Evolutionary conservation across 1,140 invertebrate species (phyloP), one percentile per base, ranked within the genome.

Genomic region (Pantala flavescens): DNA sequence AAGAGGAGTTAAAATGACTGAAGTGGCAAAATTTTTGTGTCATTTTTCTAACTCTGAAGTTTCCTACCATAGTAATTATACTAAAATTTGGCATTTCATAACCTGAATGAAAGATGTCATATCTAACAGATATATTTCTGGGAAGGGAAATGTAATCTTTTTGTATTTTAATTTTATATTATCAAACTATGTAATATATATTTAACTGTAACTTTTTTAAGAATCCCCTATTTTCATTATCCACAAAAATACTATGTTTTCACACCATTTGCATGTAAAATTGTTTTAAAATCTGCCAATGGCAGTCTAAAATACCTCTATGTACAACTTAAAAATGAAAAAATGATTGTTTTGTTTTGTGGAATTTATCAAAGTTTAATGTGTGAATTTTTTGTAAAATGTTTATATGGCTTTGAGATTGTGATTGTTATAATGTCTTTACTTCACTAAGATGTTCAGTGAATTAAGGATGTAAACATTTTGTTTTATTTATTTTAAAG

Each of bases 91-190:
- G 49, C n/a, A 63, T 63, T 63, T 63, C n/a, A 63, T 5, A 16
- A 63, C n/a, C 49, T 63, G 49, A 21, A 7, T 19, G 49, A 63
- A 63, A 63, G 12, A 63, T 63, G 49, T 63, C 49, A 63, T 63
- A 63, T 63, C 49, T 63, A 36, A 21, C 49, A 63, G 16, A 63
- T 63, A 63, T 63, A 63, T 63, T 63, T 63, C 49, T 63, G 49
- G 49, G 49, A 63, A 63, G 49, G n/a, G 49, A 21, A 63, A 21
- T 63, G 49, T 63, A 63, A 36, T 36, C 49, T 21, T 63, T 63
- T 63, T 63, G n/a, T 63, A 63, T 63, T 63, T 63, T 63, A 63
- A 63, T 63, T 63, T 63, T 63, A 63, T 63, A 63, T 63, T 21
- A 63, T 63, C n/a, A 3, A 7, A 63, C 14, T 63, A 63, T 63